Evolutionary conservation across 2,888 invertebrate genomes (phyloP).

Genomic region (Chrysomela aeneicollis): DNA sequence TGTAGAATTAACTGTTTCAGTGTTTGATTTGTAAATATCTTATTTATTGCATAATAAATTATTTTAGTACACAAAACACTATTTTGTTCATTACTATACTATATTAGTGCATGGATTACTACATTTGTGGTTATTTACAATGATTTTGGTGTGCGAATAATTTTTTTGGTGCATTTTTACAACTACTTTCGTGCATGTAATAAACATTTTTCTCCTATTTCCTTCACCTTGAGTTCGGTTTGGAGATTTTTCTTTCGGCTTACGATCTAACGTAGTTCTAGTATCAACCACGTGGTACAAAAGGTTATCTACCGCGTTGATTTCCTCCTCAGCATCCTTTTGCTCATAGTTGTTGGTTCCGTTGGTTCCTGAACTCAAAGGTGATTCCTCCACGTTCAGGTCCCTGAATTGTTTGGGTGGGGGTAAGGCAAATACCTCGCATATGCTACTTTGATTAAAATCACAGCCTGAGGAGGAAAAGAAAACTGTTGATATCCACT

Average conservation of each 20-base stretch:
- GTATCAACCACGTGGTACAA: constrained; percentile 84
- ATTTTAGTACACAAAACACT: no score
- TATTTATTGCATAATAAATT: no score
- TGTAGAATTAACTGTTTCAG: no score
- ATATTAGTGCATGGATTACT: no score
- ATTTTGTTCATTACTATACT: no score
- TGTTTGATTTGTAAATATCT: no score
- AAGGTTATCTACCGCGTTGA: constrained; percentile 72
- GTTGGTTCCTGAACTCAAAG: constrained; percentile 57
- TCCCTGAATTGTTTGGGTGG: constrained; percentile 88
- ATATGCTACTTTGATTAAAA: constrained; percentile 49
- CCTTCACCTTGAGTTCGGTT: constrained; percentile 45
- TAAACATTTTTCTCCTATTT: no score
- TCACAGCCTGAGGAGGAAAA: constrained; percentile 55
- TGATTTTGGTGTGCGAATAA: no score
- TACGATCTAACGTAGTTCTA: constrained; percentile 47
- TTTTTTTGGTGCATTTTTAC: no score
- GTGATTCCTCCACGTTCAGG: constrained; percentile 67
- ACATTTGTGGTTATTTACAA: no score
- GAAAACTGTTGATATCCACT: no score
- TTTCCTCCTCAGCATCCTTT: constrained; percentile 44
- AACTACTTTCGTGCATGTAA: no score
- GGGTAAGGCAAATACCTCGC: constrained; percentile 63
- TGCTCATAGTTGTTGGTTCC: constrained; percentile 45
- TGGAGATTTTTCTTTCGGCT: constrained; percentile 42